Evolutionary conservation across 1,140 invertebrate species (phyloP).

Genomic region (Caenorhabditis tropicalis): DNA sequence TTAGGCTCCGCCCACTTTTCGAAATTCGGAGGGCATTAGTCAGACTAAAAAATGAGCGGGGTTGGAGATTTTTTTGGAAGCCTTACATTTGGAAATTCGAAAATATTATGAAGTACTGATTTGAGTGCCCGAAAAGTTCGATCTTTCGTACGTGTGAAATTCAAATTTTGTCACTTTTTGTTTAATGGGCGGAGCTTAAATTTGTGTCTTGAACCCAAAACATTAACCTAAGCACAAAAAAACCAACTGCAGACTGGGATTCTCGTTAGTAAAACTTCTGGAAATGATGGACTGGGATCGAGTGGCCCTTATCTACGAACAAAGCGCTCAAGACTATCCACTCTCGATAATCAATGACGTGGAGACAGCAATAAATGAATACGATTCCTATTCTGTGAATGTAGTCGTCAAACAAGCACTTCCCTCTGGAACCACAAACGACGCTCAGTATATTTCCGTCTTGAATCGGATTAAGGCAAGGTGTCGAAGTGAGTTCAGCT

Average conservation of each 20-base stretch:
- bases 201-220: too few relatives aligned
- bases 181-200: too few relatives aligned
- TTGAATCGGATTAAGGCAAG: neutral
- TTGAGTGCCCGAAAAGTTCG: too few relatives aligned
- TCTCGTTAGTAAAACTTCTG: neutral
- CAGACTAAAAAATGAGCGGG: too few relatives aligned
- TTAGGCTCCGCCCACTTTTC: too few relatives aligned
- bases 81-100: too few relatives aligned
- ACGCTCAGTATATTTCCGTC: slow-evolving; percentile 15
- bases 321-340: neutral
- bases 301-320: neutral
- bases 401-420: neutral
- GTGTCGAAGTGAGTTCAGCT: slow-evolving; percentile 17
- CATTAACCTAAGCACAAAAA: too few relatives aligned
- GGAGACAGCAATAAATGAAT: slow-evolving; percentile 4
- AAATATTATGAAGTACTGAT: too few relatives aligned
- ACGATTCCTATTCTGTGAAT: neutral
- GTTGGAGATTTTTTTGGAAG: too few relatives aligned
- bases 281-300: slow-evolving; percentile 35
- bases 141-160: too few relatives aligned
- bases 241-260: neutral
- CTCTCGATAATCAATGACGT: slow-evolving; percentile 7
- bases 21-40: too few relatives aligned
- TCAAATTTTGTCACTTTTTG: too few relatives aligned
- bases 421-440: neutral